Conservation (phyloP, 2,888 invertebrate species). For the Subacronicta megacephala region DNA sequence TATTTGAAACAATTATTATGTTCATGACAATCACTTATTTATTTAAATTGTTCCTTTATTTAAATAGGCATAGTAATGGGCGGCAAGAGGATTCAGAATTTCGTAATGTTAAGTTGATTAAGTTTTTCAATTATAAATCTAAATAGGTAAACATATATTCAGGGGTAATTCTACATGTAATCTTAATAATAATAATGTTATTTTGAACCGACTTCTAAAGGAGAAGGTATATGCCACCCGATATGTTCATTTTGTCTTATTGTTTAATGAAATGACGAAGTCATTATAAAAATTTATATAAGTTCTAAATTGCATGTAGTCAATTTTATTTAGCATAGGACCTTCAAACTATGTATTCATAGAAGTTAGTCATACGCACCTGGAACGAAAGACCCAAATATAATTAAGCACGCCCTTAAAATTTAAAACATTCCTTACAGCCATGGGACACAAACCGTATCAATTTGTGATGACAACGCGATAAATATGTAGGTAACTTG, state of each 20-base stretch:
- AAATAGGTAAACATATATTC: slow-evolving; percentile 9
- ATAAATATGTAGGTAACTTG: slow-evolving; percentile 14
- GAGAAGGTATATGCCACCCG: slow-evolving; percentile 54
- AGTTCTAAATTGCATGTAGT: slow-evolving; percentile 23
- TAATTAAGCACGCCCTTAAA: too few relatives aligned
- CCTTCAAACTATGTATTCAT: slow-evolving; percentile 6
- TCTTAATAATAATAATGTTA: slow-evolving; percentile 20
- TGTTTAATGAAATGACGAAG: slow-evolving; percentile 41
- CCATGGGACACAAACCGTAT: too few relatives aligned
- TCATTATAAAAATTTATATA: slow-evolving; percentile 36
- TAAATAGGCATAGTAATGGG: slow-evolving; percentile 4
- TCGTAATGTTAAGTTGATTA: slow-evolving; percentile 25
- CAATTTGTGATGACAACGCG: too few relatives aligned
- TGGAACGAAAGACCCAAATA: background rate
- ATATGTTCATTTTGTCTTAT: slow-evolving; percentile 53
- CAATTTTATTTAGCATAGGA: slow-evolving; percentile 16
- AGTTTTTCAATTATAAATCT: slow-evolving; percentile 17
- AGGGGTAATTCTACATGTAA: slow-evolving; percentile 25
- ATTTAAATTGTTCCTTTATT: slow-evolving; percentile 30
- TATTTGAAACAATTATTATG: too few relatives aligned
- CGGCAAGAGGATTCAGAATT: background rate
- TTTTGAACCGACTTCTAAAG: slow-evolving; percentile 42
- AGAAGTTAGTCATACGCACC: background rate
- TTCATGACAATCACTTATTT: slow-evolving; percentile 20
- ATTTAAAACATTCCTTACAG: too few relatives aligned